Conservation (phyloP, 1,140 invertebrate species). For the Gerris buenoi region DNA sequence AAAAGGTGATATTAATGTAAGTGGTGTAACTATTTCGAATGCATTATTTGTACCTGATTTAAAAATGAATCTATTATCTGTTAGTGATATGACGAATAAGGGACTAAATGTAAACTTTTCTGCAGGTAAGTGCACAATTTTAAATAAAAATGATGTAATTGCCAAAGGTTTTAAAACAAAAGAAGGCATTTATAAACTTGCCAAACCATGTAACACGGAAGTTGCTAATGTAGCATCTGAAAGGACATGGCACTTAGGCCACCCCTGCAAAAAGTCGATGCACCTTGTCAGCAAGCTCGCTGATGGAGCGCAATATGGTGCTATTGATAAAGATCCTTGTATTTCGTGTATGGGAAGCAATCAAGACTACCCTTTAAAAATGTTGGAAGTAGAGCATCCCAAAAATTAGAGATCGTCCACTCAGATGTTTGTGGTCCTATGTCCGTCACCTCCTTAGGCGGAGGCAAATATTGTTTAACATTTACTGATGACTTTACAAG, state of each 20-base stretch:
- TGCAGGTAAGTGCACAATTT: background rate
- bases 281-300: background rate
- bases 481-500: slow-evolving; percentile 32
- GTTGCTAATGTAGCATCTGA: background rate
- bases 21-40: background rate
- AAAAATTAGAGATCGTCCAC: slow-evolving; percentile 12
- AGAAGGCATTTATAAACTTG: background rate
- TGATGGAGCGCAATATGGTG: background rate
- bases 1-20: background rate
- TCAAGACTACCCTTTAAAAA: background rate
- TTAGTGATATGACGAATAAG: background rate
- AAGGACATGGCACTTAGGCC: background rate
- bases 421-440: slow-evolving; percentile 32
- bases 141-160: background rate
- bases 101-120: background rate
- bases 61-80: background rate
- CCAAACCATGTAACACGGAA: background rate
- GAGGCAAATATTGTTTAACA: slow-evolving; percentile 29
- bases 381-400: background rate
- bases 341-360: slow-evolving; percentile 3
- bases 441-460: slow-evolving; percentile 25
- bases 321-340: background rate
- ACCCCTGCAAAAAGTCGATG: background rate
- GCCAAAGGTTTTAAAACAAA: background rate
- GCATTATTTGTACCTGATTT: background rate